These are phyloP conservation scores for Coreius guichenoti DNA, from an alignment of 2,797 vertebrate species.

Conservation along the genomic window DNA sequence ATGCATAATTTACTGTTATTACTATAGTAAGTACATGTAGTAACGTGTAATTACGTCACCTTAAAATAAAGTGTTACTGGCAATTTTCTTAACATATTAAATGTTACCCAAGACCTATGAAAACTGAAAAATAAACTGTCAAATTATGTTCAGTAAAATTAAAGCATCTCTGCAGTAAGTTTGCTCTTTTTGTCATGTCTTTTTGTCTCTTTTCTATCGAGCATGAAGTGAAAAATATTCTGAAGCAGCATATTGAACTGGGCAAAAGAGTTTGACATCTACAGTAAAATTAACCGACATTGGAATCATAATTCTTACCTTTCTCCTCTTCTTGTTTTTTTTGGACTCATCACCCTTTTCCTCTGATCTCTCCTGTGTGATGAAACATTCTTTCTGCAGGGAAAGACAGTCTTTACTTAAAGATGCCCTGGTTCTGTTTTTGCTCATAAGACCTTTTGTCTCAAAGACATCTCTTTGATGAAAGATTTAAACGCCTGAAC, in stretches of 20 bases:
- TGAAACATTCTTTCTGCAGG: slow-evolving; percentile 51
- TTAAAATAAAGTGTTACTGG: too few relatives aligned
- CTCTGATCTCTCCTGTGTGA: slow-evolving; percentile 35
- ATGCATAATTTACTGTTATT: too few relatives aligned
- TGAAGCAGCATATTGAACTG: neutral
- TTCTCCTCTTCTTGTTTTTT: slow-evolving; percentile 54
- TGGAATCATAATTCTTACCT: slow-evolving; percentile 44
- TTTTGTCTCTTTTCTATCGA: neutral
- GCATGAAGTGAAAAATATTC: neutral
- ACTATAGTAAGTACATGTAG: too few relatives aligned
- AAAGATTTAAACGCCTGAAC: slow-evolving; percentile 26
- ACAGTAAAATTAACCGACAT: neutral
- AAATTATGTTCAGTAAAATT: neutral
- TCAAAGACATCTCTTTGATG: slow-evolving; percentile 36
- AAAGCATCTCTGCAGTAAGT: neutral
- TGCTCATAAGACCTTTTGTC: slow-evolving; percentile 21
- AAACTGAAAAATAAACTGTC: neutral
- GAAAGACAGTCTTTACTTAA: slow-evolving; percentile 31
- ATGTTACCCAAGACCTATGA: neutral
- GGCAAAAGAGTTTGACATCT: neutral
- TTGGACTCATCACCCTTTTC: slow-evolving; percentile 17
- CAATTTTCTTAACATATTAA: neutral
- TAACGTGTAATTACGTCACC: too few relatives aligned
- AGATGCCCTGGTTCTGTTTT: slow-evolving; percentile 27
- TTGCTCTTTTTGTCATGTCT: neutral